These are phyloP conservation scores for Drosophila buzzatii DNA, from an alignment of 2,888 invertebrate genomes.

Conservation along the genomic window DNA sequence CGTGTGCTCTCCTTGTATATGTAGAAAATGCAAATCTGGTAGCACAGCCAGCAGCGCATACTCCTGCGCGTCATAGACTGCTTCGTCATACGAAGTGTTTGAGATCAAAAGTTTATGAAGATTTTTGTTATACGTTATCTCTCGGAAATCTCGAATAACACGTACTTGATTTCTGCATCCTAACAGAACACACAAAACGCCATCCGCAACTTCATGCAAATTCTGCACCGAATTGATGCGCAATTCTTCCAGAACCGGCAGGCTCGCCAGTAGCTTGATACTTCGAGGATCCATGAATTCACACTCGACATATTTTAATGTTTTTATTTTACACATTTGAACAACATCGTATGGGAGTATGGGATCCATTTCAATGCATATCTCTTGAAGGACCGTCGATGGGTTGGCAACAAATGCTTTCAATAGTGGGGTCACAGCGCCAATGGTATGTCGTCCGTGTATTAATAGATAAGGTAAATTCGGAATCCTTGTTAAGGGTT, in stretches of 20 bases:
- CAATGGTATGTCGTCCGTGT: neutral
- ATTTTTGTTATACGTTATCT: neutral
- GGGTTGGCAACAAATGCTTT: neutral
- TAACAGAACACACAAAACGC: neutral
- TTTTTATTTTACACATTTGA: neutral
- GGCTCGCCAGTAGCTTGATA: neutral
- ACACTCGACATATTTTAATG: neutral
- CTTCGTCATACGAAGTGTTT: neutral
- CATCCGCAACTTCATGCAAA: neutral
- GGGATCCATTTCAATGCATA: neutral
- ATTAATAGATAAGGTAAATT: neutral
- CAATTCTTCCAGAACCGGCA: neutral
- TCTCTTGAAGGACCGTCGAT: neutral
- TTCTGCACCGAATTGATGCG: neutral
- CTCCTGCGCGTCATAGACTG: neutral
- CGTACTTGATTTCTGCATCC: neutral
- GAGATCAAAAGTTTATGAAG: neutral
- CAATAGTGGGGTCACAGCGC: neutral
- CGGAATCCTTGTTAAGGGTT: neutral
- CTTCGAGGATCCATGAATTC: neutral
- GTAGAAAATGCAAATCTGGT: neutral
- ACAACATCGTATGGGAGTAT: neutral
- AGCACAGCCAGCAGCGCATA: neutral
- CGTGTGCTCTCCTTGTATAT: constrained; percentile 4
- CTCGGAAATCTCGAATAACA: neutral